phyloP scores from a whole-genome alignment of 1,140 invertebrate genomes.

The Anastrepha obliqua region DNA sequence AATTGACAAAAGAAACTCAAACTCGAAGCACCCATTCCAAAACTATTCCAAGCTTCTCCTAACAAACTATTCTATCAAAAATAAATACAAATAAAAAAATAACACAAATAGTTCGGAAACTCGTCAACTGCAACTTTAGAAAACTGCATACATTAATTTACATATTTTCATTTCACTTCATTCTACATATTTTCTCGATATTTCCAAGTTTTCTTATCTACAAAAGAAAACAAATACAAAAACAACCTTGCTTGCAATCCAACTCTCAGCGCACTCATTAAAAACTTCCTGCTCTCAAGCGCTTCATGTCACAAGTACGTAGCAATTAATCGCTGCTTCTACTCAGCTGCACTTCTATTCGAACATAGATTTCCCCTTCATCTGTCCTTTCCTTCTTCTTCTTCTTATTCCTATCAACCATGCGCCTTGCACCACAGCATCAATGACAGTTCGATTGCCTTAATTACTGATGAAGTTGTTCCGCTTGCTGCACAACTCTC shows the following conservation, averaged over 20 bases:
- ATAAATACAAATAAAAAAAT: too few species aligned
- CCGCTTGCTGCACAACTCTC: background rate
- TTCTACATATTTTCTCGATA: too few species aligned
- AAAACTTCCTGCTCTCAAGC: background rate
- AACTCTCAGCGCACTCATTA: constrained; percentile 11
- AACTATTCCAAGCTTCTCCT: too few species aligned
- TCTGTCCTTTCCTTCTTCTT: background rate
- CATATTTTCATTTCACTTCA: too few species aligned
- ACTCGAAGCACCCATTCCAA: too few species aligned
- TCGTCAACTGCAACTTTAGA: too few species aligned
- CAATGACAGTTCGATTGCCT: constrained; percentile 49
- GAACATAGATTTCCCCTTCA: background rate
- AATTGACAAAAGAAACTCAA: too few species aligned
- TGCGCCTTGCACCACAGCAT: constrained; percentile 15
- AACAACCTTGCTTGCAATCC: background rate
- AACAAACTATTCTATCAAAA: too few species aligned
- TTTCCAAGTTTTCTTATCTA: too few species aligned
- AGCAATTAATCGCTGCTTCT: constrained; percentile 28
- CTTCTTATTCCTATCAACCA: background rate
- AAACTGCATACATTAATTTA: too few species aligned
- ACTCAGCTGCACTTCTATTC: background rate
- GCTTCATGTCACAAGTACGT: background rate
- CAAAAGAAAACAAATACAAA: too few species aligned
- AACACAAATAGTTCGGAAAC: too few species aligned
- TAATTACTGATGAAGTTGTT: constrained; percentile 49